Evolutionary conservation across 2,888 invertebrate species (phyloP).

Genomic region (Camptogramma bilineatum): DNA sequence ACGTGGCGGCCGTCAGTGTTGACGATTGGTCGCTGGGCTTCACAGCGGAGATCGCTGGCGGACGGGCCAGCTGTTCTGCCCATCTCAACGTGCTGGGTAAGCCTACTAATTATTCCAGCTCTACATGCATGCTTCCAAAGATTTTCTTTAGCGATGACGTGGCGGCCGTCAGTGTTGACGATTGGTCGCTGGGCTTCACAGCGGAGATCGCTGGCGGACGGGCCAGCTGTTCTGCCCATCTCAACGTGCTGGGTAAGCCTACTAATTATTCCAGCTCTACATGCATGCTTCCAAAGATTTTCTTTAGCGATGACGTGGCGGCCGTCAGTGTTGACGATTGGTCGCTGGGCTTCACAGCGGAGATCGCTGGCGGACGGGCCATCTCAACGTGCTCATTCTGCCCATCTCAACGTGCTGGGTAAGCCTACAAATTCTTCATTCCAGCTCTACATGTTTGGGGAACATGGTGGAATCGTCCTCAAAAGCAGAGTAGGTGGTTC

Average conservation of each 20-base stretch:
- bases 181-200: constrained; percentile 94
- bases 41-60: constrained; percentile 91
- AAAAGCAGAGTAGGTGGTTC: no score
- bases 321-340: constrained; percentile 93
- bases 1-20: constrained; percentile 92
- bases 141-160: no score
- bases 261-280: not conserved
- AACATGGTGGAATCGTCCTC: no score
- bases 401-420: constrained; percentile 92
- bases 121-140: no score
- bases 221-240: constrained; percentile 90
- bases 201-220: constrained; percentile 91
- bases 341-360: constrained; percentile 93
- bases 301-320: no score
- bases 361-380: constrained; percentile 90
- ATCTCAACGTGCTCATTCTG: constrained; percentile 91
- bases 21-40: constrained; percentile 95
- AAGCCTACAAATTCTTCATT: constrained; percentile 44
- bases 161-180: constrained; percentile 92
- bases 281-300: no score
- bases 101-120: constrained; percentile 21
- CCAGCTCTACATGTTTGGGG: no score
- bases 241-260: constrained; percentile 89
- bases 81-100: constrained; percentile 91
- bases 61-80: constrained; percentile 91